A percentile compares a stretch with the other conserved stretches of the same genome.
phyloP scores from a whole-genome alignment of 1,140 invertebrate species.

The Schlechtendalia chinensis region DNA sequence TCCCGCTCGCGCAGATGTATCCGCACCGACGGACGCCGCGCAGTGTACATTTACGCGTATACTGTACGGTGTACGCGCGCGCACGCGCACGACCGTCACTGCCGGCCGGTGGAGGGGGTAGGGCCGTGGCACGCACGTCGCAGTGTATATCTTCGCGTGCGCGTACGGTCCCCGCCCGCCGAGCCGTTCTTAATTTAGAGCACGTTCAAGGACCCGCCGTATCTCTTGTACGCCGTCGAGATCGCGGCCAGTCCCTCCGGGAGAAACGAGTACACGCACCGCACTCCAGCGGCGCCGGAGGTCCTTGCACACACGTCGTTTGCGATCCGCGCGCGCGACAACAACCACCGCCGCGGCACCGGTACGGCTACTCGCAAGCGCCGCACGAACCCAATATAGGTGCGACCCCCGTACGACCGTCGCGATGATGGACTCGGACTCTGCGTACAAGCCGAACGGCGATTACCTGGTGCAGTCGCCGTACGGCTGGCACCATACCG shows the following conservation, averaged over 20 bases:
- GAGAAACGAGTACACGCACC: not conserved
- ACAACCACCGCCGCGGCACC: not conserved
- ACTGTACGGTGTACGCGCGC: no score
- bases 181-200: constrained; percentile 41
- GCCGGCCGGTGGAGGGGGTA: no score
- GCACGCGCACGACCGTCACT: no score
- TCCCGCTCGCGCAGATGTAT: constrained; percentile 27
- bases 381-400: not conserved
- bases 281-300: not conserved
- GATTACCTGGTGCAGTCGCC: constrained; percentile 6
- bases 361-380: not conserved
- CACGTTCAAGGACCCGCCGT: constrained; percentile 48
- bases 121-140: no score
- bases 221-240: constrained; percentile 6
- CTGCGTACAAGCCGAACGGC: constrained; percentile 38
- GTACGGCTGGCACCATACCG: constrained; percentile 28
- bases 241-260: constrained; percentile 6
- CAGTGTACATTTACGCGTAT: no score
- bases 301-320: not conserved
- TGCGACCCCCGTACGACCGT: no score
- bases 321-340: not conserved
- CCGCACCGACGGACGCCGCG: no score
- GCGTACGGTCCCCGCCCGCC: not conserved
- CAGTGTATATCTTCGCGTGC: not conserved
- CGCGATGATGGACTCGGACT: constrained; percentile 46